Evolutionary conservation across 2,797 vertebrate genomes (phyloP), one percentile per base, ranked within the genome.

Genomic region (Pipistrellus nathusii): DNA sequence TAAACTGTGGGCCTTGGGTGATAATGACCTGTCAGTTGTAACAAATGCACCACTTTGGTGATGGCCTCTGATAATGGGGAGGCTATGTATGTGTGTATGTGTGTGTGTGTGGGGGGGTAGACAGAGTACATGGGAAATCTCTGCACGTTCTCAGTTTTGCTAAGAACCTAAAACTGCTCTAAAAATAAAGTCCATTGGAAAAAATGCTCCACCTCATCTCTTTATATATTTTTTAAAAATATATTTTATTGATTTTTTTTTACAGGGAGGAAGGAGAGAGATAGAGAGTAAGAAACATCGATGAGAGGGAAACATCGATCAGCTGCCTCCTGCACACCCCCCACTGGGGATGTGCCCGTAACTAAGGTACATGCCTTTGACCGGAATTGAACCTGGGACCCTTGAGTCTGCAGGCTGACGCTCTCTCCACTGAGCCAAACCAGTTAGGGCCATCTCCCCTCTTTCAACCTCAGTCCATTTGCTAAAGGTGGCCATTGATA

Each of bases 91-190:
- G 53, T 17, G 14, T 17, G 51, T 20, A 30, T n/a, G 30, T 14
- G 62, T n/a, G n/a, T n/a, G 30, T 0, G 15, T 14, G 14, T 6
- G 30, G 13, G 6, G 15, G 13, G 6, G 6, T 32, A 18, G n/a
- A 68, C 17, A 68, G n/a, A 66, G 8, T 9, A 68, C 64, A 68
- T 18, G n/a, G 64, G n/a, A 68, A 35, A 35, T 68, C n/a, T 9
- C 17, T 68, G n/a, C 18, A 20, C n/a, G 8, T 35, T 66, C 64
- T 68, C n/a, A 32, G 64, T 68, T 68, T 68, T 32, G 62, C 64
- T 68, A 17, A 68, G 64, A 68, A 68, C 64, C 64, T 68, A 20
- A 68, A 68, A 68, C 64, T 32, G 15, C n/a, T 66, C 64, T 68
- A 68, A 68, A 68, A 9, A 77, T 53, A 57, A 66, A 71, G 68